Conservation (phyloP, 2,113 vertebrate species). For the Abramis brama region DNA sequence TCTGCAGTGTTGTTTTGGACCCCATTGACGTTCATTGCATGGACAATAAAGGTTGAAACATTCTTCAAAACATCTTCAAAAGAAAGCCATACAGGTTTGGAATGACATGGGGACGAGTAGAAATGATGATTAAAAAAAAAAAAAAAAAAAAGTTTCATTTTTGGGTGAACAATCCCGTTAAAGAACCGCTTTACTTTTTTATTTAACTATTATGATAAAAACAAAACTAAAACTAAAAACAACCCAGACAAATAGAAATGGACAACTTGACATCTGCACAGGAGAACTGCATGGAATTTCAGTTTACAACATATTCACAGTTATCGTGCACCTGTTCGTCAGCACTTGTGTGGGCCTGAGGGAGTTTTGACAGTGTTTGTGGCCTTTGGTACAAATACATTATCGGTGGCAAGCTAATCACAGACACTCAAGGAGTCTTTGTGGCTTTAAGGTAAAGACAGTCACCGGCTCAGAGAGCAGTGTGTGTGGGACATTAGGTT, state of each 20-base stretch:
- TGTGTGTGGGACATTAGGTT: background rate
- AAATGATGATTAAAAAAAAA: background rate
- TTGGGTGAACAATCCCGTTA: background rate
- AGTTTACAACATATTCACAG: background rate
- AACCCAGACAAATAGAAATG: background rate
- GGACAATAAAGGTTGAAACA: background rate
- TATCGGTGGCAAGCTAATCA: background rate
- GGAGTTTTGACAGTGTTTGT: background rate
- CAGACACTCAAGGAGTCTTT: background rate
- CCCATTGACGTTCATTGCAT: background rate
- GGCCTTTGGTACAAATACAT: slow-evolving; percentile 4
- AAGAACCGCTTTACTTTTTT: background rate
- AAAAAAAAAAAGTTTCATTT: no score
- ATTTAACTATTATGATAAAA: background rate
- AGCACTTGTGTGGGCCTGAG: background rate
- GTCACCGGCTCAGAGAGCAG: background rate
- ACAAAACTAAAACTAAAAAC: background rate
- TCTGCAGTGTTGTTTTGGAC: background rate
- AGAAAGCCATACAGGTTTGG: background rate
- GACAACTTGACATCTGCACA: background rate
- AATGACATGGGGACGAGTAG: background rate
- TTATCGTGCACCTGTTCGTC: background rate
- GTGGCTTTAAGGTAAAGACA: background rate
- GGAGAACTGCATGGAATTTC: background rate
- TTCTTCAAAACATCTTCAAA: background rate